These are phyloP conservation scores for Hirundichthys speculiger DNA, from an alignment of 2,113 vertebrate species.

Conservation along the genomic window DNA sequence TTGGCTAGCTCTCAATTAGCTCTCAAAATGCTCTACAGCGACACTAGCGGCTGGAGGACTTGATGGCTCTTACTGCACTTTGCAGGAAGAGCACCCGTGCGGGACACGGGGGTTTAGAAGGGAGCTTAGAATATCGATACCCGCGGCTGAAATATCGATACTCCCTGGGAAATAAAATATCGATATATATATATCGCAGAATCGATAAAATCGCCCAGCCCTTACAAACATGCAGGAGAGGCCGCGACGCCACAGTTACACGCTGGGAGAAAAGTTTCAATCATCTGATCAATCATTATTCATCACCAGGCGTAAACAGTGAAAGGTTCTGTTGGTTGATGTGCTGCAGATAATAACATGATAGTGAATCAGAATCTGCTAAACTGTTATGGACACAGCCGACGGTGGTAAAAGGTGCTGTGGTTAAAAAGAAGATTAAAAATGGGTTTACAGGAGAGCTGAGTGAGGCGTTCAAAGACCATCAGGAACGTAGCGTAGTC, in stretches of 20 bases:
- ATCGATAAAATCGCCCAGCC: too few species aligned
- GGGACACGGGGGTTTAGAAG: too few species aligned
- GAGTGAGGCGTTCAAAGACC: conserved; percentile 2
- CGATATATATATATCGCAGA: too few species aligned
- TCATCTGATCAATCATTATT: conserved; percentile 71
- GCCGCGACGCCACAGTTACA: conserved; percentile 54
- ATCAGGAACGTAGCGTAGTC: neutral
- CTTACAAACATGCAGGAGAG: conserved; percentile 16
- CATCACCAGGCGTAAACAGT: conserved; percentile 56
- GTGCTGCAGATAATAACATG: conserved; percentile 42
- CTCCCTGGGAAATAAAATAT: too few species aligned
- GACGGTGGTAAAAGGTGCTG: conserved; percentile 6
- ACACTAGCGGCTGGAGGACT: too few species aligned
- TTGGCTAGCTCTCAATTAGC: too few species aligned
- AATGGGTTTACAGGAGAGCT: neutral
- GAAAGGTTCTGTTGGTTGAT: conserved; percentile 52
- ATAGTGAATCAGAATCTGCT: conserved; percentile 20
- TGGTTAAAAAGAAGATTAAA: neutral
- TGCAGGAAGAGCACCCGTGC: too few species aligned
- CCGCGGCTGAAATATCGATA: too few species aligned
- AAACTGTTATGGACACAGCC: conserved; percentile 13
- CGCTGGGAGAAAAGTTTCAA: too few species aligned
- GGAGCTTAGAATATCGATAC: too few species aligned
- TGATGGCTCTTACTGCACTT: too few species aligned
- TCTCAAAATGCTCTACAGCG: too few species aligned